Conservation (phyloP, 2,797 vertebrate genomes). For the Macroramphosus scolopax region DNA sequence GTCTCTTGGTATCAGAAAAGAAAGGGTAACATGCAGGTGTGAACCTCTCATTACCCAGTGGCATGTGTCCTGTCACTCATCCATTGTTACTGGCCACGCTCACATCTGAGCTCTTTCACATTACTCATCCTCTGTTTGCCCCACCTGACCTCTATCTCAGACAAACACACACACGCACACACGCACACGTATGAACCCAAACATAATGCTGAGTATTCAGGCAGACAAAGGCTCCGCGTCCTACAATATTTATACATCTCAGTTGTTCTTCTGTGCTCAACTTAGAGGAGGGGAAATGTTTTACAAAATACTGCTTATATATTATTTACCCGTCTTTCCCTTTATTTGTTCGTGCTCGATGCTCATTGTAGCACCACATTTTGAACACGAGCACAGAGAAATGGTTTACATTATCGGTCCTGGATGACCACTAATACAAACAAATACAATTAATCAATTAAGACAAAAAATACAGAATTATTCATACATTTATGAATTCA, state of each 20-base stretch:
- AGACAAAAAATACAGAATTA: neutral
- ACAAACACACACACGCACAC: conserved; percentile 8
- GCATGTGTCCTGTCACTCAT: conserved; percentile 74
- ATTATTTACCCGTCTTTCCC: conserved; percentile 56
- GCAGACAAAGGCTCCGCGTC: conserved; percentile 43
- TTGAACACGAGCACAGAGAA: neutral
- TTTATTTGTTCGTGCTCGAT: conserved; percentile 32
- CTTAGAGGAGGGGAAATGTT: conserved; percentile 55
- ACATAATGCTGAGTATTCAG: conserved; percentile 30
- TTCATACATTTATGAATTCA: no score
- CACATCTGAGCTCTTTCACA: conserved; percentile 73
- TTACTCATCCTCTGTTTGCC: conserved; percentile 76
- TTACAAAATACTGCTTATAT: conserved; percentile 58
- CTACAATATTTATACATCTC: conserved; percentile 67
- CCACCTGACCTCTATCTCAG: conserved; percentile 58
- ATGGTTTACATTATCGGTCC: neutral
- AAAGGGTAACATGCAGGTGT: conserved; percentile 59
- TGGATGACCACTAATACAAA: neutral
- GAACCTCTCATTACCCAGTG: conserved; percentile 72
- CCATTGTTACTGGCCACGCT: conserved; percentile 60
- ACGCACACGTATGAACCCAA: conserved; percentile 4
- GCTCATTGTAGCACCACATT: conserved; percentile 16
- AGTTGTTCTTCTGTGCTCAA: conserved; percentile 52
- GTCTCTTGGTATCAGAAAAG: conserved; percentile 27
- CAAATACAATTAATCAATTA: neutral